A percentile compares a stretch with the other conserved stretches of the same genome.
These are phyloP conservation scores for Verasper variegatus DNA, from an alignment of 2,113 vertebrate species.

Conservation along the genomic window DNA sequence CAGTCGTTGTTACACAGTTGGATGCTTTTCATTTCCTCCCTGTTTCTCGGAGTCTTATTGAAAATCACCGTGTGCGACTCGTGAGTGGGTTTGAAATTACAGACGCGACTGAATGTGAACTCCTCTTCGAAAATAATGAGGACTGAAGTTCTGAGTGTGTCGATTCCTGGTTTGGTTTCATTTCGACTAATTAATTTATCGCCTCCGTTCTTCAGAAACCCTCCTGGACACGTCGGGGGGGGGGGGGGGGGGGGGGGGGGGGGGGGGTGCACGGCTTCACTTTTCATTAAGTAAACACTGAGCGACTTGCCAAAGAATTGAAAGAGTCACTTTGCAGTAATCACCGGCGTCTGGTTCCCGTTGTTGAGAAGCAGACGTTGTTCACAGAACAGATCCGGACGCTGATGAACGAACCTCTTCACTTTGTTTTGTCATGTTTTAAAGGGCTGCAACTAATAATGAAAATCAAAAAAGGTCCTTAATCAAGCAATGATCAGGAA, in stretches of 20 bases:
- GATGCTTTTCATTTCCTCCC: not conserved
- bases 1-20: not conserved
- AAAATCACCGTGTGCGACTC: slow-evolving; percentile 18
- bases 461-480: no score
- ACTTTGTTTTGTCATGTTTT: not conserved
- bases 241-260: no score
- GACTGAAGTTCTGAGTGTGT: not conserved
- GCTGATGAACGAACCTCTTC: slow-evolving; percentile 27
- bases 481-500: no score
- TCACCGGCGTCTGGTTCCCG: not conserved
- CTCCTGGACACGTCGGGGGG: not conserved
- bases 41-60: not conserved
- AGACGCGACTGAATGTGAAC: slow-evolving; percentile 10
- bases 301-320: slow-evolving; percentile 21
- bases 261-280: not conserved
- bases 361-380: slow-evolving; percentile 14
- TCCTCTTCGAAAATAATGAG: not conserved
- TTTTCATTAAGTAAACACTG: slow-evolving; percentile 38
- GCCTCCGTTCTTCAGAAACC: slow-evolving; percentile 7
- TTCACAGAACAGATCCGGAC: slow-evolving; percentile 10
- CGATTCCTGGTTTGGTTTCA: slow-evolving; percentile 10
- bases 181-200: slow-evolving; percentile 20
- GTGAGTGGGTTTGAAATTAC: slow-evolving; percentile 14
- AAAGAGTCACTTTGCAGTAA: slow-evolving; percentile 24
- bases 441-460: not conserved